Evolutionary conservation across 2,113 vertebrate species (phyloP), one percentile per base, ranked within the genome.

Genomic region (Heterochromis multidens): DNA sequence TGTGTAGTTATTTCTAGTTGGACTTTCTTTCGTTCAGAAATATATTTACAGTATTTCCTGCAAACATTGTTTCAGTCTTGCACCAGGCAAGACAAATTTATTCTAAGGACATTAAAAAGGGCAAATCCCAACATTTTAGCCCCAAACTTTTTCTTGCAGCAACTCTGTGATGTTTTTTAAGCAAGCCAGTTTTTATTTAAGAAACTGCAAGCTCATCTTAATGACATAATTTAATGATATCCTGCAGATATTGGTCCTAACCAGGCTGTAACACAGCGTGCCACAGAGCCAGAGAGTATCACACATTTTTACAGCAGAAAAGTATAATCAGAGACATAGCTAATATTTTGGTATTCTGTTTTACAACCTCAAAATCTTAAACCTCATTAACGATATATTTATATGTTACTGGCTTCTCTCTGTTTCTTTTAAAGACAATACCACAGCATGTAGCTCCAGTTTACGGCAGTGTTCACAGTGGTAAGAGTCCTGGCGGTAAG

Each of bases 401-500:
- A 23, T n/a, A 6, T 12, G 54, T 40, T 40, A n/a, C 11, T 56
- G 61, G 25, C 19, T 49, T 70, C 31, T 74, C 3, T 72, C 21
- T 70, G 54, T 43, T 25, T 9, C 27, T 13, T 21, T 59, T 29
- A 52, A 56, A 46, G 46, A 57, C 49, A 43, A 82, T 95, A 96
- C 96, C 96, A 96, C 95, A 6, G 96, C 92, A 3, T 95, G 95
- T 4, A 94, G 93, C 91, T 96, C 96, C 90, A 96, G 92, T 19
- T 86, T 82, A 33, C 92, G 92, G 91, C 96, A 96, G 94, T 96
- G 96, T 80, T 96, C 95, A 35, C 96, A 96, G 94, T 96, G 96
- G 91, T 96, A 96, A 0, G 95, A 96, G 90, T 96, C 95, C 91
- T 96, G 96, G 11, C 95, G 93, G 87, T 96, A 96, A 1, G 96